Conservation (phyloP, 1,140 invertebrate species). For the Nasonia giraulti region DNA sequence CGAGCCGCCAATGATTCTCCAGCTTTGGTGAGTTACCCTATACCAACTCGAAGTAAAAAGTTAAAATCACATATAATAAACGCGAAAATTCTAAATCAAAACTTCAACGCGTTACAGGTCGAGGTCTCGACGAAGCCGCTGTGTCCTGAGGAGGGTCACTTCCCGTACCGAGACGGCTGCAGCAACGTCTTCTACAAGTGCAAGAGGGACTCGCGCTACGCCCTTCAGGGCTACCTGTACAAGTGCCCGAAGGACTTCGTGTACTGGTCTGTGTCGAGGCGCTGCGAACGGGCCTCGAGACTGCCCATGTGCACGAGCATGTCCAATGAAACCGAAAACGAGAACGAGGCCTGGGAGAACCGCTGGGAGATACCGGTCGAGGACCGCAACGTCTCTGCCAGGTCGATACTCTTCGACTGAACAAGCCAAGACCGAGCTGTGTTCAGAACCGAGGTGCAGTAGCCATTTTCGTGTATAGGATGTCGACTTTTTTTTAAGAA, state of each 20-base stretch:
- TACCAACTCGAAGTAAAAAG: neutral
- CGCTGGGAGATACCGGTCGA: constrained; percentile 68
- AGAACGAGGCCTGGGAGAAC: constrained; percentile 60
- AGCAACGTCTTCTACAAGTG: constrained; percentile 86
- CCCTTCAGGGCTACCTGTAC: constrained; percentile 81
- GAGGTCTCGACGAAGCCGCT: constrained; percentile 75
- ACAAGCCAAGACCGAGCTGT: neutral
- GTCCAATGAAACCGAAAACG: constrained; percentile 55
- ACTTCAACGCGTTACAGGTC: constrained; percentile 75
- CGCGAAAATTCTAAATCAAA: neutral
- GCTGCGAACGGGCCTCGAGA: constrained; percentile 80
- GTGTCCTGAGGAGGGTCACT: constrained; percentile 82
- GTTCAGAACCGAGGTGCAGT: neutral
- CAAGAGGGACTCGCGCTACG: constrained; percentile 71
- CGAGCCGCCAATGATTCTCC: constrained; percentile 11
- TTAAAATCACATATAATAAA: neutral
- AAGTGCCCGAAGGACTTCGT: constrained; percentile 85
- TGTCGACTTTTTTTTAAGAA: neutral
- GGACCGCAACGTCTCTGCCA: constrained; percentile 65
- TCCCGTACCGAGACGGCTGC: constrained; percentile 80
- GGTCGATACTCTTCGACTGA: constrained; percentile 29
- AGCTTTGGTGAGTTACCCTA: constrained; percentile 28
- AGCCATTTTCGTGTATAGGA: constrained; percentile 3
- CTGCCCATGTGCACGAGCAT: constrained; percentile 76
- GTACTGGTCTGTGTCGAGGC: constrained; percentile 85